Evolutionary conservation across 2,113 vertebrate species (phyloP), one percentile per base, ranked within the genome.

Genomic region (Panurus biarmicus): DNA sequence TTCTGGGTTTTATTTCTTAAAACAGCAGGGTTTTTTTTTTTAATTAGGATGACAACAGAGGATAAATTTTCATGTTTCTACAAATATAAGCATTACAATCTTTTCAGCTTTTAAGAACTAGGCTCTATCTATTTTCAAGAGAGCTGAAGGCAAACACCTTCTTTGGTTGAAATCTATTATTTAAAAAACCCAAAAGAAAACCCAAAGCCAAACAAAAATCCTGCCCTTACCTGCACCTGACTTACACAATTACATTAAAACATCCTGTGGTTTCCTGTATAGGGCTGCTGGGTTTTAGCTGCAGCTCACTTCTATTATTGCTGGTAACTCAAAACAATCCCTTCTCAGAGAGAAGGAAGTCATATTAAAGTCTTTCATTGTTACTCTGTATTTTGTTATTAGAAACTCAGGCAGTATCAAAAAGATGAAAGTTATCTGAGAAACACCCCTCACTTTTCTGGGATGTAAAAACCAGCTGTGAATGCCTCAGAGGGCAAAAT

Each of bases 291-390:
- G 58, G 42, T 29, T 93, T 83, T 36, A 85, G 69, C 69, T 84
- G 36, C 65, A 92, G 31, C 61, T 89, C 57, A 10, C n/a, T 74
- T 64, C 83, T 88, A 9, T 85, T 76, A 77, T 38, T 67, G 54
- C 69, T 40, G 56, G 71, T 67, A 93, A 92, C 70, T 77, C 87
- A 62, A 74, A 96, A 44, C 74, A 94, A 94, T 14, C 87, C 75
- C n/a, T 76, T 25, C 75, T 71, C 50, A 66, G 66, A 71, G 66
- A 58, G 44, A 44, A 62, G 53, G n/a, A 58, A 76, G 16, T 38
- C 21, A 6, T 11, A 84, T 28, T 75, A 57, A 92, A 94, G 71
- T 20, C 51, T 94, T 87, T 64, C 80, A 57, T 15, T 72, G 44
- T 36, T 83, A 74, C 35, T 76, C 47, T 48, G 42, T 26, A 40